Percentiles rank a stretch among this genome's conserved stretches.
Conservation (phyloP, 2,113 vertebrate species). For the Ctenomys sociabilis region DNA sequence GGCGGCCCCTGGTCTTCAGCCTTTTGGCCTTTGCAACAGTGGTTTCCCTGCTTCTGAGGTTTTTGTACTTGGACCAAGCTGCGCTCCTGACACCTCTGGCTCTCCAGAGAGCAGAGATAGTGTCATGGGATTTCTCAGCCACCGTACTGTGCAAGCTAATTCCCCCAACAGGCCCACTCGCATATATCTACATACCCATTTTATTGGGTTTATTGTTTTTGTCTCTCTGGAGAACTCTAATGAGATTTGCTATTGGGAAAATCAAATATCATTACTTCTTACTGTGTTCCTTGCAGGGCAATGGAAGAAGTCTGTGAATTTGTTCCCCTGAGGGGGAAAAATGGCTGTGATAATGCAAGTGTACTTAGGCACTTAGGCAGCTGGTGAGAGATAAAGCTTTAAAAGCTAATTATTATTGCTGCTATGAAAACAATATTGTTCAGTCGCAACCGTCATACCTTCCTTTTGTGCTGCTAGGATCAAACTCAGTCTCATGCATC, state of each 20-base stretch:
- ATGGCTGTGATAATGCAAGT: not conserved
- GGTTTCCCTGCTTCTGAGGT: not conserved
- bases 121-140: not conserved
- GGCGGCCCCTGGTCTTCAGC: not conserved
- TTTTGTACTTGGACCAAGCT: not conserved
- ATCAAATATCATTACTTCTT: not conserved
- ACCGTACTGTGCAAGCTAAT: not conserved
- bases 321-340: not conserved
- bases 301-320: not conserved
- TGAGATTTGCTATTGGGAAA: not conserved
- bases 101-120: not conserved
- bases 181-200: not conserved
- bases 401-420: not conserved
- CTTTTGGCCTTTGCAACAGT: not conserved
- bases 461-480: not conserved
- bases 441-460: not conserved
- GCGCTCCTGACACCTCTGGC: not conserved
- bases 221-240: not conserved
- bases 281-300: not conserved
- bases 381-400: not conserved
- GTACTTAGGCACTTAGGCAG: not conserved
- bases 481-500: not conserved
- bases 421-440: not conserved
- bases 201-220: not conserved
- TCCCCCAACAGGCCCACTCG: not conserved